A percentile compares a stretch with the other conserved stretches of the same genome.
Conservation (phyloP, 2,113 vertebrate genomes). For the Sus scrofa region DNA sequence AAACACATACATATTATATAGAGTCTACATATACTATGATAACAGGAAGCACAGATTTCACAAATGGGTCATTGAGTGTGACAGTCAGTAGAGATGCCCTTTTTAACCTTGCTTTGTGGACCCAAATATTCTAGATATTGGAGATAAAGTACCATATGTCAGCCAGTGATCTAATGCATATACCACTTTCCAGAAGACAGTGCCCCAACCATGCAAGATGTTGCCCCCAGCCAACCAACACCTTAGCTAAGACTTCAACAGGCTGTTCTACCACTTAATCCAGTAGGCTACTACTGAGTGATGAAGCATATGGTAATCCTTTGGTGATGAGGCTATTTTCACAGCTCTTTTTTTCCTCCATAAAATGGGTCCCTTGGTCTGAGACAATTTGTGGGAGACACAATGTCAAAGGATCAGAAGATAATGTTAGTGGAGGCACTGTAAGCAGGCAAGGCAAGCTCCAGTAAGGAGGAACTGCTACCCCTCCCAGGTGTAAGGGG, state of each 20-base stretch:
- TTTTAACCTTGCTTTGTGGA: neutral
- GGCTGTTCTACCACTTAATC: neutral
- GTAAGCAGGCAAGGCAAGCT: neutral
- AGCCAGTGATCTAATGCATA: neutral
- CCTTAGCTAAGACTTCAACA: neutral
- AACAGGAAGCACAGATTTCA: slow-evolving; percentile 28
- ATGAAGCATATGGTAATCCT: neutral
- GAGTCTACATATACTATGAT: neutral
- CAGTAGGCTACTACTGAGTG: neutral
- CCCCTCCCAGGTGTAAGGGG: neutral
- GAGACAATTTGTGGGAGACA: neutral
- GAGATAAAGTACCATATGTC: neutral
- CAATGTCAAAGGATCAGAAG: neutral
- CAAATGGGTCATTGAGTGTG: neutral
- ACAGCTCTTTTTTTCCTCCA: neutral
- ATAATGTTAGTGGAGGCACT: neutral
- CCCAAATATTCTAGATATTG: neutral
- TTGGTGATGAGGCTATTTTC: neutral
- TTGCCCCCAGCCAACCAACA: neutral
- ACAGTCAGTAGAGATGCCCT: neutral
- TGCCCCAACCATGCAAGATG: neutral
- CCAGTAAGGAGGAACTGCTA: neutral
- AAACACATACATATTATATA: neutral
- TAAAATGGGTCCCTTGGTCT: neutral
- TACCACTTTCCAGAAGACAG: neutral